These are phyloP conservation scores for Microctenopoma stevenorrisi DNA, from an alignment of 2,797 vertebrate genomes.

Conservation along the genomic window DNA sequence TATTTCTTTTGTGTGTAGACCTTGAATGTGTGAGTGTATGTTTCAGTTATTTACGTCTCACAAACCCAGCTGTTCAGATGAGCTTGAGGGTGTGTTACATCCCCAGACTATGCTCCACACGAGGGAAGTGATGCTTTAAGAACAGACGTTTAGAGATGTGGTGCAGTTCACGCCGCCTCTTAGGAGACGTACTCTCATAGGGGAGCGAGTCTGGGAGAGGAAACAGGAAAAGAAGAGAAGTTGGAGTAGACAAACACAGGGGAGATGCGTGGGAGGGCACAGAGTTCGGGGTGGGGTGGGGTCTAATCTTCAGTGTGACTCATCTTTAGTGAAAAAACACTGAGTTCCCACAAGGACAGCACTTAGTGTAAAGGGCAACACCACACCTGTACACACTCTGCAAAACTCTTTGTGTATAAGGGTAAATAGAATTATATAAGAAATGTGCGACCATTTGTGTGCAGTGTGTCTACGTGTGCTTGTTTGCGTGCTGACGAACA, in stretches of 20 bases:
- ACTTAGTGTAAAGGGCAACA: conserved; percentile 57
- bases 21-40: not conserved
- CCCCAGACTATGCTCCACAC: not conserved
- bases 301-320: conserved; percentile 57
- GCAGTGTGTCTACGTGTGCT: conserved; percentile 12
- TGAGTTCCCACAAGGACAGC: conserved; percentile 45
- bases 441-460: not conserved
- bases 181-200: conserved; percentile 3
- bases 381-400: conserved; percentile 15
- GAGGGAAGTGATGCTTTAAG: conserved; percentile 1
- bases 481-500: conserved; percentile 5
- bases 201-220: not conserved
- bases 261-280: no score
- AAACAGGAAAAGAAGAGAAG: no score
- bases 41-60: conserved; percentile 17
- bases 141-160: not conserved
- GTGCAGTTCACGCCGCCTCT: not conserved
- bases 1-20: not conserved
- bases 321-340: conserved; percentile 53
- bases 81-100: conserved; percentile 19
- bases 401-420: conserved; percentile 7
- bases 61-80: conserved; percentile 30
- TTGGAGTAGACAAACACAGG: no score
- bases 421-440: not conserved
- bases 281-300: not conserved